Conservation (phyloP, 1,140 invertebrate genomes). For the Scaptomyza graminum region DNA sequence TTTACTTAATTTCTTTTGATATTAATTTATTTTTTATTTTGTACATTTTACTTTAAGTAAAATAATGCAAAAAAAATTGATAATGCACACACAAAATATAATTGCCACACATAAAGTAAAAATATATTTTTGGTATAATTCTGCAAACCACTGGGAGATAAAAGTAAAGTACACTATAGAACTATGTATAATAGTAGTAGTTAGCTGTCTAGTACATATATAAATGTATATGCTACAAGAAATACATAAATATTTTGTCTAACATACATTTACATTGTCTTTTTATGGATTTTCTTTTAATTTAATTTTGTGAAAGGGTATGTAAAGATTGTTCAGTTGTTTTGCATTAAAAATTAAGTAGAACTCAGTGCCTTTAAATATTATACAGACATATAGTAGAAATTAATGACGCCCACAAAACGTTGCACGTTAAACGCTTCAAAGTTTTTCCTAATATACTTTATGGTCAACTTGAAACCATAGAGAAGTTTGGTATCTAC, state of each 20-base stretch:
- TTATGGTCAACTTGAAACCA: slow-evolving; percentile 9
- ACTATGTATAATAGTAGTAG: slow-evolving; percentile 16
- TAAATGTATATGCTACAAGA: slow-evolving; percentile 57
- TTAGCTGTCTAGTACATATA: slow-evolving; percentile 24
- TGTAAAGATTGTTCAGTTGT: slow-evolving; percentile 31
- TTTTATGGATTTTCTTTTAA: slow-evolving; percentile 39
- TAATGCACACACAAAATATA: slow-evolving; percentile 72
- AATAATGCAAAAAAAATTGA: slow-evolving; percentile 80
- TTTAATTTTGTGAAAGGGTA: background rate
- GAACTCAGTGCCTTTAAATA: slow-evolving; percentile 82
- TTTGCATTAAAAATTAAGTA: slow-evolving; percentile 74
- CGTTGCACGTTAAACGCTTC: slow-evolving; percentile 54
- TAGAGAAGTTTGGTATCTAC: slow-evolving; percentile 12
- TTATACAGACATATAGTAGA: slow-evolving; percentile 59
- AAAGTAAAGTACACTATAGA: slow-evolving; percentile 48
- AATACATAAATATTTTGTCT: slow-evolving; percentile 74
- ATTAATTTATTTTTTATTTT: slow-evolving; percentile 26
- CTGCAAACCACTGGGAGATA: slow-evolving; percentile 77
- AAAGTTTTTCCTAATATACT: slow-evolving; percentile 1
- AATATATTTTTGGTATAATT: slow-evolving; percentile 83
- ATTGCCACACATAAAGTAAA: slow-evolving; percentile 80
- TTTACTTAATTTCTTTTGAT: slow-evolving; percentile 23
- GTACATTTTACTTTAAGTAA: slow-evolving; percentile 79
- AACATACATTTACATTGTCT: slow-evolving; percentile 65
- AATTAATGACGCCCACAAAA: slow-evolving; percentile 16